Evolutionary conservation across 1,140 invertebrate genomes (phyloP).

Genomic region (Heliothis virescens): DNA sequence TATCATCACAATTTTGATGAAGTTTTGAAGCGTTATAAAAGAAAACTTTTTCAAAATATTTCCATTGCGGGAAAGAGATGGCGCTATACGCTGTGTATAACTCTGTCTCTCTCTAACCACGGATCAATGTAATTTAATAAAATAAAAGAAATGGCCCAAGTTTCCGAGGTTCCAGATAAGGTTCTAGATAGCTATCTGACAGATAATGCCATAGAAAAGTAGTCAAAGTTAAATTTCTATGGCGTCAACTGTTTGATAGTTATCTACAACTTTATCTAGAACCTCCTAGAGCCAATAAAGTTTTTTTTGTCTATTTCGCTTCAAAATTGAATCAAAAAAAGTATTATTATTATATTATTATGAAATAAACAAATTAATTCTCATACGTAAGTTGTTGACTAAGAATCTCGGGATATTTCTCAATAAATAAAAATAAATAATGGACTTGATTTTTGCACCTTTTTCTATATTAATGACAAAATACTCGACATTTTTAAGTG

Average conservation of each 20-base stretch:
- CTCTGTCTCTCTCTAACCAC: too few species aligned
- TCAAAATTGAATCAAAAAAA: background rate
- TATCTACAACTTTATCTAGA: background rate
- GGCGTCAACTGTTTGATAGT: background rate
- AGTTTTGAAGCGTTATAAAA: constrained; percentile 1
- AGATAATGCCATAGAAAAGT: too few species aligned
- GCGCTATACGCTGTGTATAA: too few species aligned
- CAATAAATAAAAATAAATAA: background rate
- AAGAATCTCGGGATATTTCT: background rate
- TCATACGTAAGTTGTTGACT: constrained; percentile 12
- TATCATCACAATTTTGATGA: constrained; percentile 16
- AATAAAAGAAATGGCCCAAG: too few species aligned
- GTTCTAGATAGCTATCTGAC: too few species aligned
- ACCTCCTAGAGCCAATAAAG: too few species aligned
- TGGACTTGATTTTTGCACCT: background rate
- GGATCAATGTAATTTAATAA: too few species aligned
- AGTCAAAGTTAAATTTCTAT: too few species aligned
- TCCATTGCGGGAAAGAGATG: background rate
- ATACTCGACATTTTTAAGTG: too few species aligned
- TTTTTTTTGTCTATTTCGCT: background rate
- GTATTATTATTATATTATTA: constrained; percentile 15
- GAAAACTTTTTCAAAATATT: background rate
- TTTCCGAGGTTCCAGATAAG: too few species aligned
- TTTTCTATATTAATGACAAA: background rate
- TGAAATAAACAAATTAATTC: constrained; percentile 16